phyloP scores from a whole-genome alignment of 1,140 invertebrate genomes.

The Zaprionus gabonicus region DNA sequence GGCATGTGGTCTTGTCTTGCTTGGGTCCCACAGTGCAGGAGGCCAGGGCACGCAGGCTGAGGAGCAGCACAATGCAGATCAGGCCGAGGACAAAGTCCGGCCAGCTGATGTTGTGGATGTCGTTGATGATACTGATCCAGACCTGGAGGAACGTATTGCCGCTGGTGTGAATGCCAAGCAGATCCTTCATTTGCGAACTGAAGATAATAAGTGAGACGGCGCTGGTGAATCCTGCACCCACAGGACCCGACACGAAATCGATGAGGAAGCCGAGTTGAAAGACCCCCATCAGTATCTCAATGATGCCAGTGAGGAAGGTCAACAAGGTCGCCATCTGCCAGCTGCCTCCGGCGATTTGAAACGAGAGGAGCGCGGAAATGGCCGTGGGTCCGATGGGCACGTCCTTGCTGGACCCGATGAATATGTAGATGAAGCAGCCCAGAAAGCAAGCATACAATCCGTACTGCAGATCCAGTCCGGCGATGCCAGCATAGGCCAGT shows the following conservation, averaged over 20 bases:
- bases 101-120: conserved; percentile 87
- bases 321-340: conserved; percentile 92
- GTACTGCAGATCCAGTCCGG: conserved; percentile 91
- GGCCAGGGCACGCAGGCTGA: conserved; percentile 88
- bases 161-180: conserved; percentile 92
- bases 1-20: conserved; percentile 85
- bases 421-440: conserved; percentile 95
- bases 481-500: conserved; percentile 93
- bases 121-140: conserved; percentile 88
- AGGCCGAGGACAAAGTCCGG: conserved; percentile 91
- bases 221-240: conserved; percentile 96
- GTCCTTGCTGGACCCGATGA: conserved; percentile 96
- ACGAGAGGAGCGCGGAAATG: conserved; percentile 92
- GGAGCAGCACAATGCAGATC: conserved; percentile 89
- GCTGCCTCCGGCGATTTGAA: conserved; percentile 90
- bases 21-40: conserved; percentile 87
- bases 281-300: conserved; percentile 94
- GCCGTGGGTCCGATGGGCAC: conserved; percentile 95
- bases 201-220: conserved; percentile 96
- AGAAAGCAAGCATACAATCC: conserved; percentile 96
- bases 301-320: conserved; percentile 91
- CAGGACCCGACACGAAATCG: conserved; percentile 96
- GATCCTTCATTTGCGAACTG: conserved; percentile 94
- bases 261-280: conserved; percentile 96
- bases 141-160: conserved; percentile 91